Base-by-base conservation (phyloP, 30 jellyfish, hydroid and myxozoan species). In the Aurelia coerulea region DNA sequence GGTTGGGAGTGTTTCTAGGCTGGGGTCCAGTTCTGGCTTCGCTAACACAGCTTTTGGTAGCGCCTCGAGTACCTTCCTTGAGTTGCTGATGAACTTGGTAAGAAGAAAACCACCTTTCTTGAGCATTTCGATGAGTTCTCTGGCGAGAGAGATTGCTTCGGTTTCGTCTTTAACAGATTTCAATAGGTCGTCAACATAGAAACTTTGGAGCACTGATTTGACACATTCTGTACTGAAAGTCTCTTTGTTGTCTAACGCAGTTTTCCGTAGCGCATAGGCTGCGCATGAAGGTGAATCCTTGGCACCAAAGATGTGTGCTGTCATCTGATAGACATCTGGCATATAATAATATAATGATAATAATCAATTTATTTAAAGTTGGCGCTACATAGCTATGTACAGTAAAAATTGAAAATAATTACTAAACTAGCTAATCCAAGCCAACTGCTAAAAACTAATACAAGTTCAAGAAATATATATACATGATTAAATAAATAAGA, bases 21-120 rank as follows among this genome's bases (percentile, higher is more conserved):
- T 53, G 65, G 16, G 65, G 65, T 53, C 65, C 15, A 53, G 65
- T 53, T 16, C 65, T 16, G 65, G 65, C 65, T 53, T 53, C 65
- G 65, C 65, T 16, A 53, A 16, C 65, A 53, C 65, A 53, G 65
- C 65, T 16, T 53, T 53, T 53, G 65, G 65, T 53, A 53, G 65
- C 65, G 65, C 65, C 65, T 53, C 16, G 65, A 53, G 65, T 53
- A 53, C 65, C 16, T 53, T 53, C 65, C 16, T 53, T 53, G 65
- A 53, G 65, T 53, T 53, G 65, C 65, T 53, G 65, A 53, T 53
- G 65, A 53, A 53, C 69, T 83, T 83, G 12, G 92, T 83, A 10
- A 83, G 92, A 53, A 70, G 73, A 88, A 83, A 83, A 15, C 92
- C 92, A 14, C 89, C 92, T n/a, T 39, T 31, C 17, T 35, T 54